Base-by-base conservation (phyloP, 2,797 vertebrate genomes). In the Gobio occitaniae region DNA sequence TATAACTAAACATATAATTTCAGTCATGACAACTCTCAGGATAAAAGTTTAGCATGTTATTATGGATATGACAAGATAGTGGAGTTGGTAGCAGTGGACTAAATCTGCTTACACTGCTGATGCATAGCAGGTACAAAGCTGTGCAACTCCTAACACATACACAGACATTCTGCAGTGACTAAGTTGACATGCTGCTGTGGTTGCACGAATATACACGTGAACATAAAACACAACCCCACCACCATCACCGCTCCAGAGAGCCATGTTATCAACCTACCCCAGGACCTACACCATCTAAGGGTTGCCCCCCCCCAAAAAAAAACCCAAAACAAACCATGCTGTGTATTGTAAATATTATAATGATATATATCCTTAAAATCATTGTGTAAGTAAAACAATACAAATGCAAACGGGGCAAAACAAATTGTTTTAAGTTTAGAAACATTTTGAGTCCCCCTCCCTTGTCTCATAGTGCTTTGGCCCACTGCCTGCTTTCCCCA, bases 141-240 rank as follows among this genome's bases (percentile, higher is more conserved):
- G 17, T 75, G 29, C 4, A 50, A 32, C 47, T 74, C 25, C 25
- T 74, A 74, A 74, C 47, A 72, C n/a, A 50, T 72, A 48, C 25
- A 50, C 4, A 2, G n/a, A 74, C 25, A 74, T 74, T 25, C 47
- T 54, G 29, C 29, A 38, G 29, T 54, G 32, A 54, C 29, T 50
- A 54, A 36, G 72, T 21, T 19, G 32, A 54, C 72, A 75, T 75
- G 50, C 72, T 75, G 50, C 72, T 54, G 72, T 36, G 29, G 10
- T 75, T 36, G 50, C 50, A 75, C 32, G 54, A 36, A 54, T 12
- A 36, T 29, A 54, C 25, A 19, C 29, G 54, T 54, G 17, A 75
- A 75, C 50, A 54, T 21, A 75, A 54, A 21, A 74, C n/a, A 50
- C 47, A 50, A 75, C 2, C 25, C 17, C 65, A 44, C 32, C 29